Evolutionary conservation across 2,113 vertebrate genomes (phyloP).

Genomic region (Acrocephalus arundinaceus): DNA sequence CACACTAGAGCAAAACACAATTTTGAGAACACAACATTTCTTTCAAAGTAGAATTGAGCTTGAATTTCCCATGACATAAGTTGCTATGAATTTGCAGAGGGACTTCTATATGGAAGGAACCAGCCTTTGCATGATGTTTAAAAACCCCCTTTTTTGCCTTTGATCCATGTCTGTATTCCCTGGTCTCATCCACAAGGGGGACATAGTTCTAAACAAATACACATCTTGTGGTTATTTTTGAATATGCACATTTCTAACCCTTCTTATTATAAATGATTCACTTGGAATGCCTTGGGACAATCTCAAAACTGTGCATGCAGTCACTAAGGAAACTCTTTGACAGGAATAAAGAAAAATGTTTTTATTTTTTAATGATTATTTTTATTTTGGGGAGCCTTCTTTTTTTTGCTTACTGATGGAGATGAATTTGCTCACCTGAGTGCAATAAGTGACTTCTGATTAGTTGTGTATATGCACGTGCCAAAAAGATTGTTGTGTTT

Average conservation of each 20-base stretch:
- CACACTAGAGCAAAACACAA: background rate
- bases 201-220: constrained; percentile 47
- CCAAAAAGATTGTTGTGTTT: background rate
- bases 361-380: background rate
- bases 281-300: background rate
- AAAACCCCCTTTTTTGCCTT: background rate
- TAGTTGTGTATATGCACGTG: rapidly evolving
- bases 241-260: constrained; percentile 16
- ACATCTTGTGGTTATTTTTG: background rate
- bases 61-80: background rate
- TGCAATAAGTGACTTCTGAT: background rate
- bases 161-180: constrained; percentile 45
- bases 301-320: background rate
- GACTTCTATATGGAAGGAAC: background rate
- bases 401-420: background rate
- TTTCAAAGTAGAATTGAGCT: background rate
- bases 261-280: background rate
- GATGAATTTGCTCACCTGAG: background rate
- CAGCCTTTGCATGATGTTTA: background rate
- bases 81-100: background rate
- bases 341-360: background rate
- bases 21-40: background rate
- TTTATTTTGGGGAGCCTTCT: background rate
- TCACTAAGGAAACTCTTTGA: background rate
- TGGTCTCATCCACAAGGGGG: constrained; percentile 44